These are phyloP conservation scores for Zaprionus taronus DNA, from an alignment of 1,140 invertebrate genomes.

Conservation along the genomic window DNA sequence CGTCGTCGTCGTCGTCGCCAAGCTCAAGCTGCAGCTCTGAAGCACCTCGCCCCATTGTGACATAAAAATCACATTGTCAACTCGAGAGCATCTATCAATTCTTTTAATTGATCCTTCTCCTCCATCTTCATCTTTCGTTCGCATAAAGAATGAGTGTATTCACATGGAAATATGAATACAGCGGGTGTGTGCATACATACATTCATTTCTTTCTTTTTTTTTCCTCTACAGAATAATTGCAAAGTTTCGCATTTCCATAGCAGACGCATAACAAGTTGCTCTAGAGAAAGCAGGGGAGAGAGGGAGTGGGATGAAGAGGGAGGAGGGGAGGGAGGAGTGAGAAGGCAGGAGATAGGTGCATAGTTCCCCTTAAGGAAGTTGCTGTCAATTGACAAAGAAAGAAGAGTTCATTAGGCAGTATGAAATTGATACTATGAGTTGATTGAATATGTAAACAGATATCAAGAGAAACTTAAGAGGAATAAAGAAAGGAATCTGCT, in stretches of 20 bases:
- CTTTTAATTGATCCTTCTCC: constrained; percentile 66
- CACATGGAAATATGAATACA: constrained; percentile 56
- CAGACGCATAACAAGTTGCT: constrained; percentile 2
- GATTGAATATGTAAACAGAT: too few species aligned
- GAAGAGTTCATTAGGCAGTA: not conserved
- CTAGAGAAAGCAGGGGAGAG: not conserved
- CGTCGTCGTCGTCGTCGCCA: not conserved
- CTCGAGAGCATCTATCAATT: constrained; percentile 67
- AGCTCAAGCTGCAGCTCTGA: constrained; percentile 11
- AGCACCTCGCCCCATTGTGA: constrained; percentile 42
- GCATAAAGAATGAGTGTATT: constrained; percentile 43
- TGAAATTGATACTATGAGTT: too few species aligned
- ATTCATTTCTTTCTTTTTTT: not conserved
- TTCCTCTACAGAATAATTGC: constrained; percentile 35
- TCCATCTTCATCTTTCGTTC: constrained; percentile 5
- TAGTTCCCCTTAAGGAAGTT: not conserved
- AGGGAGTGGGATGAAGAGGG: not conserved
- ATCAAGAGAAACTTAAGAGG: too few species aligned
- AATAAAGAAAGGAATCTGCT: too few species aligned
- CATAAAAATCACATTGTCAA: constrained; percentile 69
- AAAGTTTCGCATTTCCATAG: constrained; percentile 33
- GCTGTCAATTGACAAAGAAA: not conserved
- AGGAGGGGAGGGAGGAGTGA: not conserved
- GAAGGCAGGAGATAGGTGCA: not conserved
- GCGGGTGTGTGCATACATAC: constrained; percentile 6